phyloP scores from a whole-genome alignment of 2,888 invertebrate species.

The Unio pictorum region DNA sequence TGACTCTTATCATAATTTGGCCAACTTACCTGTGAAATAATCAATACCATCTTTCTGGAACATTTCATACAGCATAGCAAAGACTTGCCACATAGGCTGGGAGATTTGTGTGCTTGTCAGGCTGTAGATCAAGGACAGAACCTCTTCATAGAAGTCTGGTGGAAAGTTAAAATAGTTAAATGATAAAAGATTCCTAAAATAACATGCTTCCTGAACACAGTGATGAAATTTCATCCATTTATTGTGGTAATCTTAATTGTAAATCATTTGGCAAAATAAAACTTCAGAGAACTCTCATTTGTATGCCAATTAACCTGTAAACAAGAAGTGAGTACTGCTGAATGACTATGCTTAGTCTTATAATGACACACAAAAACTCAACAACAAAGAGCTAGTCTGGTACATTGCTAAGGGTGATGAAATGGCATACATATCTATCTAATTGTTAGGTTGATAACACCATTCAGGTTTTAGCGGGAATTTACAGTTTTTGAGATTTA shows the following conservation, averaged over 20 bases:
- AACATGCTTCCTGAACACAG: background rate
- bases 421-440: no score
- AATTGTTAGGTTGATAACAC: no score
- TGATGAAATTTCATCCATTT: background rate
- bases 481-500: no score
- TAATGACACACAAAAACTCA: no score
- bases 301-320: no score
- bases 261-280: no score
- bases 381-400: no score
- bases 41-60: conserved; percentile 96
- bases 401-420: no score
- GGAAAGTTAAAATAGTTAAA: conserved; percentile 11
- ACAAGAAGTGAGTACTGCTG: no score
- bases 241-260: background rate
- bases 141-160: conserved; percentile 96
- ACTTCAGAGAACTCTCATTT: no score
- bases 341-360: no score
- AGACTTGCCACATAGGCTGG: conserved; percentile 95
- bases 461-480: no score
- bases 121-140: conserved; percentile 91
- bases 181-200: background rate
- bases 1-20: background rate
- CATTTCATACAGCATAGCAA: conserved; percentile 80
- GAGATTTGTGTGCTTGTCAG: conserved; percentile 91
- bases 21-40: conserved; percentile 80